Conservation (phyloP, 2,888 invertebrate genomes). For the Dioctria linearis region DNA sequence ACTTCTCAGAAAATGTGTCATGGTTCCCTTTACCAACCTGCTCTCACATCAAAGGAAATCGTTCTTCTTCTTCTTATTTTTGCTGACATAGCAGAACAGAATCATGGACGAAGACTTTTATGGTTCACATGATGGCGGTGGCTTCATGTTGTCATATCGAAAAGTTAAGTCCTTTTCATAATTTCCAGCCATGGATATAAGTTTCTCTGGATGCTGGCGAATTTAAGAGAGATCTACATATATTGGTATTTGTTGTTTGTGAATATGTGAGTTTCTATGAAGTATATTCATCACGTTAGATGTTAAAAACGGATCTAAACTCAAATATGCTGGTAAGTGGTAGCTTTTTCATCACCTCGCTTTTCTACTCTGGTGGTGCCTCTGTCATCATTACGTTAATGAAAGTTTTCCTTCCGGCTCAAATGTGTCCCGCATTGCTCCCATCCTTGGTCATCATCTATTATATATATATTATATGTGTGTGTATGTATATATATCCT, state of each 20-base stretch:
- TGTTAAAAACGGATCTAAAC: not conserved
- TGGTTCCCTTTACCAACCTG: not conserved
- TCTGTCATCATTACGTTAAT: slow-evolving; percentile 42
- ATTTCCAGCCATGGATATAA: not conserved
- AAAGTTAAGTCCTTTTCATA: slow-evolving; percentile 36
- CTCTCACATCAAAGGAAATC: slow-evolving; percentile 19
- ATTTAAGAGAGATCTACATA: not conserved
- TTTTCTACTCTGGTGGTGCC: not conserved
- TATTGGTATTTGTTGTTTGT: not conserved
- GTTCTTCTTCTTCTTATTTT: not conserved
- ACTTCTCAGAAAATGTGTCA: slow-evolving; percentile 34
- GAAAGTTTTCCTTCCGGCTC: slow-evolving; percentile 38
- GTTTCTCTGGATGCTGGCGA: not conserved
- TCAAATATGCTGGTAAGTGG: slow-evolving; percentile 11
- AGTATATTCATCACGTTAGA: not conserved
- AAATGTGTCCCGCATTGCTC: not conserved
- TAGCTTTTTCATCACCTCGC: not conserved
- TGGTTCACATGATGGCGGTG: not conserved
- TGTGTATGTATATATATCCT: not conserved
- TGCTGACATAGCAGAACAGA: not conserved
- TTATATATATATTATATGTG: not conserved
- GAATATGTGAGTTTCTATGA: not conserved
- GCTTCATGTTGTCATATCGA: slow-evolving; percentile 32
- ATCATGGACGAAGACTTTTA: not conserved
- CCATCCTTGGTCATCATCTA: not conserved